phyloP scores from a whole-genome alignment of 1,140 invertebrate species.

The Linepithema humile region DNA sequence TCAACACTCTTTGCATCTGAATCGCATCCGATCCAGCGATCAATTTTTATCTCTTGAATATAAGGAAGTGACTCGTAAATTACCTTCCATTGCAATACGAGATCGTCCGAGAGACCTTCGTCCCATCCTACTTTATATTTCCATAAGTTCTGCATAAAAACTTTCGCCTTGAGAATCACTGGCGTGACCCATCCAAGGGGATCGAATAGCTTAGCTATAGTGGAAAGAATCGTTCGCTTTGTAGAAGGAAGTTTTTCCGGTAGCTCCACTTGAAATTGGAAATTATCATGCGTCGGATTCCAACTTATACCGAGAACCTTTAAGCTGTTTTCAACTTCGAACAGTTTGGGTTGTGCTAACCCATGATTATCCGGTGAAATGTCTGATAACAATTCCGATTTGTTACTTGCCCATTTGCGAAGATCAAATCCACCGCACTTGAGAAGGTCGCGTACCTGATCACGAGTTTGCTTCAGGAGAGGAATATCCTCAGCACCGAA shows the following conservation, averaged over 20 bases:
- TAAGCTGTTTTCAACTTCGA: neutral
- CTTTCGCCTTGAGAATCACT: constrained; percentile 24
- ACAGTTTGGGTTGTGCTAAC: neutral
- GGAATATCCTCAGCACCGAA: neutral
- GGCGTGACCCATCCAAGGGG: constrained; percentile 34
- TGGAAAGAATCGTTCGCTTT: constrained; percentile 12
- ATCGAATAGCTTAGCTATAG: neutral
- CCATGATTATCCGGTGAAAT: neutral
- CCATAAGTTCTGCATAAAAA: constrained; percentile 64
- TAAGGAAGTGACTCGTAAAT: neutral
- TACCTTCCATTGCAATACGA: neutral
- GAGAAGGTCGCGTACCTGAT: neutral
- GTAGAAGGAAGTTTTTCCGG: neutral
- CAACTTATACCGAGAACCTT: constrained; percentile 17
- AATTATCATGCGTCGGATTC: neutral
- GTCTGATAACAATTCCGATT: neutral
- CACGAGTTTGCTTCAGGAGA: neutral
- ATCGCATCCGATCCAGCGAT: neutral
- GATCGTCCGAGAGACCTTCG: neutral
- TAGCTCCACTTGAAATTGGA: neutral
- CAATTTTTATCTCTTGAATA: no score
- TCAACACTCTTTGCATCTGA: neutral
- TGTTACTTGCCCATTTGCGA: neutral
- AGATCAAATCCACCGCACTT: constrained; percentile 43
- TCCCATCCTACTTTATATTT: neutral